Base-by-base conservation (phyloP, 2,888 invertebrate genomes). In the Macaria notata region DNA sequence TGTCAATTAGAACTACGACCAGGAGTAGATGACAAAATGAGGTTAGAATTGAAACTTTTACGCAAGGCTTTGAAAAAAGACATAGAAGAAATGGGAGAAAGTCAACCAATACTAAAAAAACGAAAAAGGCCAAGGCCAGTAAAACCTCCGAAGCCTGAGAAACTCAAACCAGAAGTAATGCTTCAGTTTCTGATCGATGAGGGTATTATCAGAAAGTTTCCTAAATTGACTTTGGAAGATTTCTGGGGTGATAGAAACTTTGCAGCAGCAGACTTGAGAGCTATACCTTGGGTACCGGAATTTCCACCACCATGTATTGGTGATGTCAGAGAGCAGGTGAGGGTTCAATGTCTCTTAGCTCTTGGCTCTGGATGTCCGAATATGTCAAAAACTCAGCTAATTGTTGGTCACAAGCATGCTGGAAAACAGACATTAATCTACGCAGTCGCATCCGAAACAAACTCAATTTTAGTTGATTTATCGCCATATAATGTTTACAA, bases 401-500 rank as follows among this genome's bases (percentile, higher is more conserved):
- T 97, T 30, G 94, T 93, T 33, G 97, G 97, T 0, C 94, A 96
- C 0, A 88, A 93, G 49, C 92, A 93, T 36, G 90, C 93, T 39
- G 97, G 96, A 0, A 96, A 97, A 81, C 93, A 93, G 71, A 92
- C 95, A 61, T 81, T 97, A 51, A 93, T 94, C 0, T 93, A 96
- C 69, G 95, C 95, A 0, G 90, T 97, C 33, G 96, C 96, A 63
- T 94, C 94, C 3, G 96, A 96, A 83, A 93, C 95, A 0, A 94
- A 94, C 49, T 94, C 96, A 4, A 94, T 95, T 44, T 79, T 97
- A 9, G 95, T 97, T 75, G 96, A 97, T 72, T 82, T 97, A 9
- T 94, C 95, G 0, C 94, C 96, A 0, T 83, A 92, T 46, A 94
- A 94, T 65, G 86, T 96, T 4, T 94, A 92, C 9, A 93, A 94